A percentile compares a stretch with the other conserved stretches of the same genome.
These are phyloP conservation scores for Noctilio leporinus DNA, from an alignment of 2,113 vertebrate species.

Conservation along the genomic window DNA sequence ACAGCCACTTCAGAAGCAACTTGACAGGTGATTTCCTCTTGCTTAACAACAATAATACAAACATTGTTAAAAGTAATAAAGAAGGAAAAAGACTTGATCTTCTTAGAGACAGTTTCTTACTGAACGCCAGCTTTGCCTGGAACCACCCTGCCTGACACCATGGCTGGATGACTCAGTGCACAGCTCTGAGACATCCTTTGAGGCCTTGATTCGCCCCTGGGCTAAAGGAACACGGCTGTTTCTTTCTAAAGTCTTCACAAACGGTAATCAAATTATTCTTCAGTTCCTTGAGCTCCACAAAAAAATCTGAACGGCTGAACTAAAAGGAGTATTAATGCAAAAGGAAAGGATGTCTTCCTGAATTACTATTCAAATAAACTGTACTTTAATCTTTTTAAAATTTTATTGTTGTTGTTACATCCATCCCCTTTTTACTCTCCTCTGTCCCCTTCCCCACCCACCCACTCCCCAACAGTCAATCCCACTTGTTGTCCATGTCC, in stretches of 20 bases:
- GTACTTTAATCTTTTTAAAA: no score
- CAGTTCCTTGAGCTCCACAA: not conserved
- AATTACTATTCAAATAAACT: not conserved
- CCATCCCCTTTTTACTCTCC: no score
- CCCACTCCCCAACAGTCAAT: no score
- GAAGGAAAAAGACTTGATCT: not conserved
- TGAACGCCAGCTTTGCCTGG: not conserved
- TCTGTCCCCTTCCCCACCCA: no score
- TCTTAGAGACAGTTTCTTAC: not conserved
- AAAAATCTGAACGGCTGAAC: not conserved
- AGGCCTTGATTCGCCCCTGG: not conserved
- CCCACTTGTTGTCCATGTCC: no score
- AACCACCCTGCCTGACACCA: not conserved
- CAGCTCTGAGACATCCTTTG: not conserved
- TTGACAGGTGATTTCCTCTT: not conserved
- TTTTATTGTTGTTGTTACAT: no score
- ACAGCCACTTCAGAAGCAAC: not conserved
- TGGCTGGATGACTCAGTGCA: not conserved
- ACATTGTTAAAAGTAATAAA: not conserved
- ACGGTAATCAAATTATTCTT: not conserved
- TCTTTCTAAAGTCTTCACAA: not conserved
- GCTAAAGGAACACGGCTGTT: not conserved
- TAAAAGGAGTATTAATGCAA: slow-evolving; percentile 8
- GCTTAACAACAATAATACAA: not conserved
- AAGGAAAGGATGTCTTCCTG: not conserved